Percentiles rank a stretch among this genome's conserved stretches.
These are phyloP conservation scores for Danionella cerebrum DNA, from an alignment of 2,113 vertebrate genomes.

Conservation along the genomic window DNA sequence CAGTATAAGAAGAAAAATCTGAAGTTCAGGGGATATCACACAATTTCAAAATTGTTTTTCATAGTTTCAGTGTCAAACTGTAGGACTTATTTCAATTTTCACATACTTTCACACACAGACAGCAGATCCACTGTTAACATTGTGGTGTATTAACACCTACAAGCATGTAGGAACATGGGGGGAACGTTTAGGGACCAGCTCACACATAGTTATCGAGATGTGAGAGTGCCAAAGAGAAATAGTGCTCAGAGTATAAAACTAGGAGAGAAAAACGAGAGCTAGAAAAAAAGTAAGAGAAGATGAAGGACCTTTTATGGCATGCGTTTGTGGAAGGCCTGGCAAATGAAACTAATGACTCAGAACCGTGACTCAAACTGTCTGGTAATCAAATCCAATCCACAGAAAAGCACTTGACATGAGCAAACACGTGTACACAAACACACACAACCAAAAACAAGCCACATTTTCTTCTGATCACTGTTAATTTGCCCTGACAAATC, in stretches of 20 bases:
- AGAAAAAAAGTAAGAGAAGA: constrained; percentile 37
- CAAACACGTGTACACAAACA: constrained; percentile 9
- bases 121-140: constrained; percentile 20
- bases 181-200: constrained; percentile 21
- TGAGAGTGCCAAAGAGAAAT: background rate
- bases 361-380: constrained; percentile 65
- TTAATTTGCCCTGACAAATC: constrained; percentile 15
- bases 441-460: constrained; percentile 16
- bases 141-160: constrained; percentile 14
- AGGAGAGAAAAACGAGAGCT: background rate
- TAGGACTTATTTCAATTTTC: background rate
- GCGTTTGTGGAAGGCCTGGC: constrained; percentile 47
- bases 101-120: background rate
- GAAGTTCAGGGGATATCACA: too few species aligned
- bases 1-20: too few species aligned
- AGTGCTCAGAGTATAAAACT: too few species aligned
- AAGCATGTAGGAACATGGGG: constrained; percentile 11
- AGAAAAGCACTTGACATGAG: constrained; percentile 37
- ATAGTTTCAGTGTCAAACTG: background rate
- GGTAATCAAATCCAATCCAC: constrained; percentile 49
- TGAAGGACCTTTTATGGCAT: constrained; percentile 40
- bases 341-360: constrained; percentile 65
- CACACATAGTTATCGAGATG: background rate
- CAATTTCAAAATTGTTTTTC: background rate
- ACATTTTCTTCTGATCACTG: constrained; percentile 13